Conservation (phyloP, 1,140 invertebrate species). For the Microplitis demolitor region DNA sequence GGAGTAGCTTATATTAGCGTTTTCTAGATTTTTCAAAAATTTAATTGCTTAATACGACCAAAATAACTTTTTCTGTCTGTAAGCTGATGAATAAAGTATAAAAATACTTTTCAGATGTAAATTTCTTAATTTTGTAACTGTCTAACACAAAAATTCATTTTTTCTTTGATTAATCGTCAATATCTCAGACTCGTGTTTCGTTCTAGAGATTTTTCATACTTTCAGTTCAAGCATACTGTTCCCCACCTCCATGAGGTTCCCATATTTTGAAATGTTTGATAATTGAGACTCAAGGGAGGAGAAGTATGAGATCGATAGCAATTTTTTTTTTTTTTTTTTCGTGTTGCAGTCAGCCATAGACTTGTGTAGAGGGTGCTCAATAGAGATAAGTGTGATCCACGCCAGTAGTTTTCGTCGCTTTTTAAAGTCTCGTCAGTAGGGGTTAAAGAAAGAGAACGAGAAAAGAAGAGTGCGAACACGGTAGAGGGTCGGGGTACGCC, state of each 20-base stretch:
- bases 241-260: conserved; percentile 19
- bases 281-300: conserved; percentile 20
- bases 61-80: too few species aligned
- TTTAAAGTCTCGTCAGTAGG: conserved; percentile 3
- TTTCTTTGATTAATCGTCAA: neutral
- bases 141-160: neutral
- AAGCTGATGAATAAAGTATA: too few species aligned
- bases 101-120: too few species aligned
- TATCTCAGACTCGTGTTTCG: neutral
- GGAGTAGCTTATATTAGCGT: too few species aligned
- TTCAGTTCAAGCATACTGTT: conserved; percentile 21
- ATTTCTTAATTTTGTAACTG: too few species aligned
- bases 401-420: conserved; percentile 19
- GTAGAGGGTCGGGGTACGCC: neutral
- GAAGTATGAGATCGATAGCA: conserved; percentile 12
- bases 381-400: conserved; percentile 19
- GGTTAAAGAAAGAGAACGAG: neutral
- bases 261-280: conserved; percentile 28
- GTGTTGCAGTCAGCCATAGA: neutral
- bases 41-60: too few species aligned
- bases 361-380: conserved; percentile 8
- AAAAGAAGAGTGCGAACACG: neutral
- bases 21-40: too few species aligned
- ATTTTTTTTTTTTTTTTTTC: conserved; percentile 26
- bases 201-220: conserved; percentile 2